Percentiles rank a stretch among this genome's conserved stretches.
phyloP scores from a whole-genome alignment of 2,797 vertebrate genomes.

The Erethizon dorsatum region DNA sequence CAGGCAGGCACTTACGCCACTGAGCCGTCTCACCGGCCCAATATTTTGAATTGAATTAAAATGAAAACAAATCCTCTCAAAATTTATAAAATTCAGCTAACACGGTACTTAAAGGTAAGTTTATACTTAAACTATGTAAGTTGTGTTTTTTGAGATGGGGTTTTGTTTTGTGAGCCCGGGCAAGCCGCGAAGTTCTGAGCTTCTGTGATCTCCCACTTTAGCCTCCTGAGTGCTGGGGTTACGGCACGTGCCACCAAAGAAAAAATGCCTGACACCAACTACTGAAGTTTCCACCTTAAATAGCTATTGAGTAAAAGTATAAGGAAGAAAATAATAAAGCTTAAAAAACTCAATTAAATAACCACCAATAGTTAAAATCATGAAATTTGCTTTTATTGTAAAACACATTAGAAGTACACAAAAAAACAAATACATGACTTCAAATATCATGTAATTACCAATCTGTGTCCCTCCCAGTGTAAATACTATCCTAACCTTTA shows the following conservation, averaged over 20 bases:
- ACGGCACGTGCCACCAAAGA: too few species aligned
- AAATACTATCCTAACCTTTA: background rate
- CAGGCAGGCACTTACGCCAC: too few species aligned
- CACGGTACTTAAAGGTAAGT: background rate
- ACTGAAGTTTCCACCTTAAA: background rate
- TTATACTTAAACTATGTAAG: background rate
- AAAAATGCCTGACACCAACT: background rate
- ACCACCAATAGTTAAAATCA: background rate
- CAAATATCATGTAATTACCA: background rate
- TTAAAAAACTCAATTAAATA: background rate
- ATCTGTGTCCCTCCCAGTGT: background rate
- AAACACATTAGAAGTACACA: background rate
- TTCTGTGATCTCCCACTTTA: background rate
- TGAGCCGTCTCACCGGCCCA: background rate
- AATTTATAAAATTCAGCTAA: background rate
- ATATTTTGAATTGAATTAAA: conserved; percentile 3
- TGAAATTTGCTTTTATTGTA: conserved; percentile 44
- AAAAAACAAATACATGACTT: background rate
- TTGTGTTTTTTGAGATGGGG: background rate
- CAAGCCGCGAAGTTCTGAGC: background rate
- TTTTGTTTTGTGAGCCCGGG: too few species aligned
- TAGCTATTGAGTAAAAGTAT: background rate
- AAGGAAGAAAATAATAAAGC: conserved; percentile 13
- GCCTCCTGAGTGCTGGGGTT: too few species aligned
- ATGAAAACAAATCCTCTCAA: background rate